Evolutionary conservation across 2,113 vertebrate species (phyloP), one percentile per base, ranked within the genome.

Genomic region (Thinocorus orbignyianus): DNA sequence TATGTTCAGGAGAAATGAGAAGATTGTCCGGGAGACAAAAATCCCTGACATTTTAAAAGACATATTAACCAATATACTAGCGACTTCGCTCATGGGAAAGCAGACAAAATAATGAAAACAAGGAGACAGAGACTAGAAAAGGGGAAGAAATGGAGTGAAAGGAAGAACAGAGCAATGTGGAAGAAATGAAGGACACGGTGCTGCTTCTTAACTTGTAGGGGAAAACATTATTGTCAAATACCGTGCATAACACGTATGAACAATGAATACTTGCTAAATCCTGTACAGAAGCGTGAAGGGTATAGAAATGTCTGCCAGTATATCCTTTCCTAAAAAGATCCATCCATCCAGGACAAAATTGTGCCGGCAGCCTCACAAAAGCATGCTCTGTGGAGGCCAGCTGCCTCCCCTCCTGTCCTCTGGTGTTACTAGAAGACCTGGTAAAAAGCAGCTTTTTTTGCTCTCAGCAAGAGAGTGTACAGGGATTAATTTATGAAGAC

Each of bases 181-280:
- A 84, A 68, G 60, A 83, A 58, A 73, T 42, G 26, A 91, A 95
- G 48, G 79, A 73, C 64, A 73, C 6, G 35, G 28, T 39, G 52
- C 7, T 76, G n/a, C 54, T 76, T 76, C 73, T 65, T 79, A 94
- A 85, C 44, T 69, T 76, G 23, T 57, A 51, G 15, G 41, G 58
- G n/a, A 88, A 95, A 85, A 55, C 0, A 0, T 72, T 54, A 31
- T 60, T 89, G 78, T 69, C 35, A 69, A 92, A 79, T 57, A 72
- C 12, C 0, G 0, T 65, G n/a, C 33, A 41, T 79, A 68, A 81
- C 83, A 69, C 33, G 37, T 44, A 58, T 0, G 1, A 82, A 91
- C 62, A 89, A 81, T 72, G 30, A 90, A 57, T 41, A 61, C 35
- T 87, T 76, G 58, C 84, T 88, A 90, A 95, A 93, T 91, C 93